A percentile compares a stretch with the other conserved stretches of the same genome.
Evolutionary conservation across 2,113 vertebrate genomes (phyloP).

Genomic region (Spermophilus dauricus): DNA sequence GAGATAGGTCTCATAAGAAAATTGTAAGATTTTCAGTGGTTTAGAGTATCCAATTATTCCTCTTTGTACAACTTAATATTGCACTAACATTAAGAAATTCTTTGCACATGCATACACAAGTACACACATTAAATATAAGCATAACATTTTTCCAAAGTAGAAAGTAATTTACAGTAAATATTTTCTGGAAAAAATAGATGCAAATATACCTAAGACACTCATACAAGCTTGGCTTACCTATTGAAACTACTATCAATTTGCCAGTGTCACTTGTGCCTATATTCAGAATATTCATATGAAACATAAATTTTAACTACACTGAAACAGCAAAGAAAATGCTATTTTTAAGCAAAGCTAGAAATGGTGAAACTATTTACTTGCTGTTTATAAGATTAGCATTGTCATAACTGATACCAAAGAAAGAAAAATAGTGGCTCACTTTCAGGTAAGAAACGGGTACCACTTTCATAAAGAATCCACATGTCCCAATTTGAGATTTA

Average conservation of each 20-base stretch:
- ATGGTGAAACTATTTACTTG: neutral
- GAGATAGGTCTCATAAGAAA: neutral
- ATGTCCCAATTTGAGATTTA: constrained; percentile 36
- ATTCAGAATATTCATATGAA: neutral
- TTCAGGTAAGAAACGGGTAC: neutral
- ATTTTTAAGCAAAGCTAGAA: neutral
- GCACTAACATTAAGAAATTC: neutral
- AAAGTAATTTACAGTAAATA: constrained; percentile 55
- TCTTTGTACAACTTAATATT: neutral
- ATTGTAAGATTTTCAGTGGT: neutral
- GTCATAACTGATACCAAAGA: neutral
- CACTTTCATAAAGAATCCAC: neutral
- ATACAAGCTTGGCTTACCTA: neutral
- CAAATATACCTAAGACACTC: neutral
- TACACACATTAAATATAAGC: neutral
- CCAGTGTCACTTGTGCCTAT: neutral
- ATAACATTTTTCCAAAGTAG: neutral
- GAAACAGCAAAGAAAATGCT: neutral
- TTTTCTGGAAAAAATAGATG: neutral
- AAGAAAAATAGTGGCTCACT: neutral
- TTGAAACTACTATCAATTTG: neutral
- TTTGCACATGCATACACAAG: neutral
- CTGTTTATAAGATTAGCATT: neutral
- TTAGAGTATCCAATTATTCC: neutral
- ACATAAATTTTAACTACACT: neutral